A percentile compares a stretch with the other conserved stretches of the same genome.
Conservation (phyloP, 2,797 vertebrate genomes). For the Tamandua tetradactyla region DNA sequence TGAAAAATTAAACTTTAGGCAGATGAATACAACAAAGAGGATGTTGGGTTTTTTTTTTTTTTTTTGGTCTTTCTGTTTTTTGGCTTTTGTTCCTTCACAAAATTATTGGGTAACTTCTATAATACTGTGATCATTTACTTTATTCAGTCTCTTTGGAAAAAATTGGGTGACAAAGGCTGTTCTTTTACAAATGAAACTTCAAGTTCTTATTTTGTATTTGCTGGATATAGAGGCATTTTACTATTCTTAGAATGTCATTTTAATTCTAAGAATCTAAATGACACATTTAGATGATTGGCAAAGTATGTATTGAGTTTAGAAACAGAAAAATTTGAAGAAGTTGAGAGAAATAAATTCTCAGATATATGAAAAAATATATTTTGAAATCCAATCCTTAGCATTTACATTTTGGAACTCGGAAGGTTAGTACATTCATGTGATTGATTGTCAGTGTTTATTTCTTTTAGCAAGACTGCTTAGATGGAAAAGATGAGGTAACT, state of each 20-base stretch:
- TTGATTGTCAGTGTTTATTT: neutral
- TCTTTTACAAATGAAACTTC: constrained; percentile 39
- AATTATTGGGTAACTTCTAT: neutral
- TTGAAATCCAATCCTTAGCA: neutral
- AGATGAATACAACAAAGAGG: neutral
- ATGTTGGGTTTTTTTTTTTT: too few relatives aligned
- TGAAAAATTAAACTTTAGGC: neutral
- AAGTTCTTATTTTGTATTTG: constrained; percentile 17
- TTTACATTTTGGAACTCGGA: neutral
- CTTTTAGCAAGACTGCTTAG: neutral
- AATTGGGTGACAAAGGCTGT: neutral
- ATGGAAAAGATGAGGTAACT: neutral
- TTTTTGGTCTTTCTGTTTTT: constrained; percentile 7
- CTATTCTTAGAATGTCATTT: constrained; percentile 22
- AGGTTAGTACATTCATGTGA: neutral
- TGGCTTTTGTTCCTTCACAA: constrained; percentile 9
- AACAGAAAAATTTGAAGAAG: constrained; percentile 5
- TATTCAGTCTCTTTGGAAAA: neutral
- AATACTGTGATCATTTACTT: neutral
- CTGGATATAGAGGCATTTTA: neutral
- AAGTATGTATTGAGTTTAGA: neutral
- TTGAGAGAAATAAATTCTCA: constrained; percentile 39
- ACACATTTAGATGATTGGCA: constrained; percentile 7
- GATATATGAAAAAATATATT: neutral
- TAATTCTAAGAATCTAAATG: too few relatives aligned